Percentiles rank a stretch among this genome's conserved stretches.
phyloP scores from a whole-genome alignment of 92 coral and sea anemone genomes.

The Phenganax subtilis region DNA sequence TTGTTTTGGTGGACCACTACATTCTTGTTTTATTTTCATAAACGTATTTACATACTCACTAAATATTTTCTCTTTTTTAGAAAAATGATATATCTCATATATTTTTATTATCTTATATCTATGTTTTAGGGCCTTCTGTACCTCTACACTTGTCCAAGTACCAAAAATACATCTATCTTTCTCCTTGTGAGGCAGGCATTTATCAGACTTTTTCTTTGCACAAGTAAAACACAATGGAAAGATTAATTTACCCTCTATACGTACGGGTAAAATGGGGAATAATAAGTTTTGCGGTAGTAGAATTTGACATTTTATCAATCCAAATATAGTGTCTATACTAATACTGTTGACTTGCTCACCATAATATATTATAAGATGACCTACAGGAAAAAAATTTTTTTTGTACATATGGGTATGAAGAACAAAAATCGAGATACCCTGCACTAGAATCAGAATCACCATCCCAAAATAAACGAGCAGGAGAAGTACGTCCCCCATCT shows the following conservation, averaged over 20 bases:
- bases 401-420: conserved; percentile 25
- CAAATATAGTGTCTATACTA: too few species aligned
- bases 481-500: conserved; percentile 9
- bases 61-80: too few species aligned
- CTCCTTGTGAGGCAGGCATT: too few species aligned
- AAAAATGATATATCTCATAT: too few species aligned
- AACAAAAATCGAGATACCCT: conserved; percentile 20
- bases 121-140: too few species aligned
- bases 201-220: too few species aligned
- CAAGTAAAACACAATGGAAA: conserved; percentile 11
- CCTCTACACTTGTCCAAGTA: too few species aligned
- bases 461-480: not conserved
- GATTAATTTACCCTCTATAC: conserved; percentile 14
- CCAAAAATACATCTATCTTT: too few species aligned
- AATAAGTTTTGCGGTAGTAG: conserved; percentile 12
- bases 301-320: not conserved
- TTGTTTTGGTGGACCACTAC: too few species aligned
- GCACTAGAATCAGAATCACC: not conserved
- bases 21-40: too few species aligned
- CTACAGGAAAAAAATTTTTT: not conserved
- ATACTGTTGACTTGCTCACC: not conserved
- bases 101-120: too few species aligned
- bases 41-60: too few species aligned
- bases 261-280: conserved; percentile 22
- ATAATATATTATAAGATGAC: conserved; percentile 4